Conservation (phyloP, 2,113 vertebrate species). For the Hypocryptadius cinnamomeus region DNA sequence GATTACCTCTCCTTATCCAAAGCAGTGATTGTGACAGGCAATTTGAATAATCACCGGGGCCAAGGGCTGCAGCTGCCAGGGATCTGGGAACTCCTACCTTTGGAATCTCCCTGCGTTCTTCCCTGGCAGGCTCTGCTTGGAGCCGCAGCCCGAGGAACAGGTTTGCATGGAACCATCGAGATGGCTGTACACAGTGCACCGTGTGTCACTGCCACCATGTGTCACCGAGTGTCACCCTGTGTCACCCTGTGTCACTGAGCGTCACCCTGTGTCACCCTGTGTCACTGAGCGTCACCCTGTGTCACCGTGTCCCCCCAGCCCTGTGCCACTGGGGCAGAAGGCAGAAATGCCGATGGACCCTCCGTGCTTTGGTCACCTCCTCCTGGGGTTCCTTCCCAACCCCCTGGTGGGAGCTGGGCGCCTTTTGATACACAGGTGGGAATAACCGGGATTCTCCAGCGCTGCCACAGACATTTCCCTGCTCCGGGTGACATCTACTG, state of each 20-base stretch:
- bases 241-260: neutral
- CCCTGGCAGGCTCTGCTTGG: neutral
- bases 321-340: neutral
- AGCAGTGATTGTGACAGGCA: neutral
- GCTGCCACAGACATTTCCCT: neutral
- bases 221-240: neutral
- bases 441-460: neutral
- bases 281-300: neutral
- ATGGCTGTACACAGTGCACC: neutral
- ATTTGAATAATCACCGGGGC: neutral
- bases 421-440: neutral
- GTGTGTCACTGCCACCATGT: neutral
- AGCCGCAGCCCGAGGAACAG: neutral
- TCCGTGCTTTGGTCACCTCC: neutral
- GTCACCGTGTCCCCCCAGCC: neutral
- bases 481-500: constrained; percentile 47
- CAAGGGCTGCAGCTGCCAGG: neutral
- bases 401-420: neutral
- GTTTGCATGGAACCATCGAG: neutral
- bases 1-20: neutral
- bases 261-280: neutral
- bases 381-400: neutral
- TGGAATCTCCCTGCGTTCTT: neutral
- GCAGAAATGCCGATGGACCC: neutral
- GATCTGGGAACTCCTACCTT: neutral